phyloP scores from a whole-genome alignment of 2,113 vertebrate genomes.

The Leptodactylus fuscus region DNA sequence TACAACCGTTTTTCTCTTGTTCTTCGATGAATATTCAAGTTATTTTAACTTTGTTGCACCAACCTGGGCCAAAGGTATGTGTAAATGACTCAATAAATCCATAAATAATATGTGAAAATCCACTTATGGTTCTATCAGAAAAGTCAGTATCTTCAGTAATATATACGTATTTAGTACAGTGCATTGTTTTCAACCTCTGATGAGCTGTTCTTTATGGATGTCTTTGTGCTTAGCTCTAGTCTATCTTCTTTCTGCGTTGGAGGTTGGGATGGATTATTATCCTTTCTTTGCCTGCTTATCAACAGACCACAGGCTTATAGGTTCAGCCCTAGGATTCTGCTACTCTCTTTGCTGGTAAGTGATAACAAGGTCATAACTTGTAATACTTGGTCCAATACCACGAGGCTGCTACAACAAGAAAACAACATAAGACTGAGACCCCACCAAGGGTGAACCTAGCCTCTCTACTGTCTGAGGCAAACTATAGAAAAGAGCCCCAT shows the following conservation, averaged over 20 bases:
- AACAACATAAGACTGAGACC: too few species aligned
- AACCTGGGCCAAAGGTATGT: conserved; percentile 55
- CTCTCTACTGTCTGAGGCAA: too few species aligned
- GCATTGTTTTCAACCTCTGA: not conserved
- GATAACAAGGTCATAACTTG: not conserved
- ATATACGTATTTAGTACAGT: not conserved
- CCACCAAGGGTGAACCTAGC: too few species aligned
- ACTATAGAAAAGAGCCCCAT: too few species aligned
- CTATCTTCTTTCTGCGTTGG: conserved; percentile 60
- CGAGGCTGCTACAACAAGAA: too few species aligned
- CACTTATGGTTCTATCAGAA: not conserved
- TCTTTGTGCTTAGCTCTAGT: conserved; percentile 49
- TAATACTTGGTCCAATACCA: not conserved
- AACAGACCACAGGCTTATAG: conserved; percentile 51
- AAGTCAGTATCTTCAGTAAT: not conserved
- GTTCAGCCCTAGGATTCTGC: conserved; percentile 58
- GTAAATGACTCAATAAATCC: too few species aligned
- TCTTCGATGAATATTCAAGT: conserved; percentile 52
- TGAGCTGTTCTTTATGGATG: not conserved
- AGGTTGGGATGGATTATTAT: conserved; percentile 61
- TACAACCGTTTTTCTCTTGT: conserved; percentile 45
- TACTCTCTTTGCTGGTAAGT: conserved; percentile 61
- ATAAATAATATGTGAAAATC: too few species aligned
- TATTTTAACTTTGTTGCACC: conserved; percentile 47
- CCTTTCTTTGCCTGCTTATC: conserved; percentile 63